Percentiles rank a stretch among this genome's conserved stretches.
phyloP scores from a whole-genome alignment of 2,113 vertebrate species.

The Melanostigma gelatinosum region DNA sequence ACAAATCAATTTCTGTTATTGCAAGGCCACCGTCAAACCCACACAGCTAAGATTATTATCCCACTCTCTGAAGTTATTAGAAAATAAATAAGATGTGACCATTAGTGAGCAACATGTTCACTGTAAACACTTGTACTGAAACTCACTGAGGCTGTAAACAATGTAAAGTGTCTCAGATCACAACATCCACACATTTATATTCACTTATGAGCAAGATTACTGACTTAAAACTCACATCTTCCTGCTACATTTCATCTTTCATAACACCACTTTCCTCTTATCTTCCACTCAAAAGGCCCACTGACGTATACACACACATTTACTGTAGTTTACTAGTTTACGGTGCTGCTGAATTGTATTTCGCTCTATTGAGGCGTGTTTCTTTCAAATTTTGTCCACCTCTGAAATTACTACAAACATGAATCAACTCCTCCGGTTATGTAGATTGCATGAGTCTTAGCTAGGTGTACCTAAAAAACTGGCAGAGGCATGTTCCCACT shows the following conservation, averaged over 20 bases:
- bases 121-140: not conserved
- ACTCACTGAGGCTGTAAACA: not conserved
- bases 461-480: not conserved
- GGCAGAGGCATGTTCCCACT: not conserved
- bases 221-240: constrained; percentile 1
- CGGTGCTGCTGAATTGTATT: not conserved
- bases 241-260: not conserved
- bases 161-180: not conserved
- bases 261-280: not conserved
- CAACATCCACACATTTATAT: not conserved
- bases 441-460: not conserved
- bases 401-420: not conserved
- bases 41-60: not conserved
- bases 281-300: not conserved
- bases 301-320: not conserved
- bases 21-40: not conserved
- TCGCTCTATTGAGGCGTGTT: not conserved
- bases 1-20: not conserved
- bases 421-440: not conserved
- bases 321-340: not conserved
- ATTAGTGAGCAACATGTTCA: not conserved
- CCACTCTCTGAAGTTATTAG: not conserved
- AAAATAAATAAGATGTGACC: not conserved
- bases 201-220: not conserved
- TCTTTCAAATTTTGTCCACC: not conserved